Base-by-base conservation (phyloP, 2,113 vertebrate genomes). In the Falcunculus frontatus region DNA sequence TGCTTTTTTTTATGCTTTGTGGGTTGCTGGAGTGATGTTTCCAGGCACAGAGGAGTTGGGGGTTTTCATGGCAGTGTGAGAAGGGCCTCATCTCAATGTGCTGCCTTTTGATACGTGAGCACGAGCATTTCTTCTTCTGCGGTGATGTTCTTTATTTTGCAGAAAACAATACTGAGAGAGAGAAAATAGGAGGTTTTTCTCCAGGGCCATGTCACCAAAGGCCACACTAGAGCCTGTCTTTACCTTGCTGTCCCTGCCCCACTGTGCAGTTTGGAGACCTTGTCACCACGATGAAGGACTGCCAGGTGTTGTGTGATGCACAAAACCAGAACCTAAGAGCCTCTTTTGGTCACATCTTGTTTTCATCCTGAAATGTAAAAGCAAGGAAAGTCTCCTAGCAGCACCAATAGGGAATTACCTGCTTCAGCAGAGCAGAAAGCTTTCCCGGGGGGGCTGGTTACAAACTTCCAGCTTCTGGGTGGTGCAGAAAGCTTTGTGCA, bases 331-430 rank as follows among this genome's bases (percentile, higher is more conserved):
- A 46, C 18, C 6, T 1, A 6, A 56, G 44, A 89, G n/a, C 33
- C 33, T 42, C n/a, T 55, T 39, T 1, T 76, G 57, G 8, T 3
- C 56, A 8, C 35, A 6, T 30, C 26, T 68, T 6, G 0, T 3
- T 30, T 46, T 11, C 41, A 30, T 42, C 26, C 53, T 4, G 1
- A 21, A 62, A 41, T 60, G 60, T 13, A 25, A 63, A 83, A 82
- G 33, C 57, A 42, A 33, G 35, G 42, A 39, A 63, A 72, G 7
- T 25, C 25, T 68, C 47, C 63, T 6, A 8, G 16, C 37, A 86
- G 15, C 33, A 26, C 22, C 17, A 2, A 9, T 2, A 35, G 42
- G 39, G 56, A 55, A 64, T 65, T 17, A 11, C 0, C 46, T 60
- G 21, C 49, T 56, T 69, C 42, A n/a, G 26, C n/a, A 27, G 21